Evolutionary conservation across 1,140 invertebrate species (phyloP), one percentile per base, ranked within the genome.

Genomic region (Limonius californicus): DNA sequence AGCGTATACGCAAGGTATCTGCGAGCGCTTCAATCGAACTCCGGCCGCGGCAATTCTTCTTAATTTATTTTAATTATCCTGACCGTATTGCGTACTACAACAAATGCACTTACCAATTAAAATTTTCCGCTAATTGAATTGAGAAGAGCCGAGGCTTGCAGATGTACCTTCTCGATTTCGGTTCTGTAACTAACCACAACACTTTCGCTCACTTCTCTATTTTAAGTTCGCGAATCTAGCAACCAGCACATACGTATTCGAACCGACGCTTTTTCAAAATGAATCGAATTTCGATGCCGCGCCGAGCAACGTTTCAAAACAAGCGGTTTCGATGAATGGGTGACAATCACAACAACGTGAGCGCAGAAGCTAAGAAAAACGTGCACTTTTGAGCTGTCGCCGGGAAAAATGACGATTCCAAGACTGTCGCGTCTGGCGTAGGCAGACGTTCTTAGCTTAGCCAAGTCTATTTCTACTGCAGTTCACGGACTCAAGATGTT

Each of bases 391-490:
- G 19, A 50, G 45, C 16, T 21, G 45, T 19, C 16, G 16, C 45
- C 45, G 45, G 45, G 45, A 50, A 50, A 50, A 50, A 50, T n/a
- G 35, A 39, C 45, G 20, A 50, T 19, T 50, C 14, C 45, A 50
- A 50, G 45, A 50, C 45, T 50, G 45, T 50, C 45, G 45, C 45
- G 16, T 50, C 45, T 50, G 45, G 45, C 20, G 45, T 50, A 50
- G 45, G 45, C 20, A 50, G 45, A 18, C 16, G 45, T 50, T 50
- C 45, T 50, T 50, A 50, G 20, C 16, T 19, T 50, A 56, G 54
- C 54, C 54, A 56, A 56, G 54, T 56, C 54, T 56, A 56, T 56
- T 56, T 56, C 54, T 56, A 56, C 54, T 56, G 27, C 27, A 56
- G 54, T 35, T 56, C 54, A 56, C 54, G 16, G 35, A 30, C 35